phyloP scores from a whole-genome alignment of 2,888 invertebrate species.

The Ceriagrion tenellum region DNA sequence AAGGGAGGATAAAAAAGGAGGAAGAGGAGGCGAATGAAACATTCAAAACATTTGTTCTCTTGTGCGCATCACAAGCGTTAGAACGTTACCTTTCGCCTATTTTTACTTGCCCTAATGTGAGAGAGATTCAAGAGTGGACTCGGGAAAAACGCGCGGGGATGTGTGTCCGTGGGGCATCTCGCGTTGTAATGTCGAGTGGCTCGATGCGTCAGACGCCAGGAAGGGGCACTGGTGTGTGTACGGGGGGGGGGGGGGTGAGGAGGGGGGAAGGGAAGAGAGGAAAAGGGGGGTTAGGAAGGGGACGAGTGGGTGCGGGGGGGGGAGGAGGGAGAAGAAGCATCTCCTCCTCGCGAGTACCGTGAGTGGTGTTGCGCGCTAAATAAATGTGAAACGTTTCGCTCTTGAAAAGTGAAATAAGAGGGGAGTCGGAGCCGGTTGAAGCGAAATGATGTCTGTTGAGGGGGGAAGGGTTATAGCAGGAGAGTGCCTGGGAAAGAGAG shows the following conservation, averaged over 20 bases:
- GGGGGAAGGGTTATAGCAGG: neutral
- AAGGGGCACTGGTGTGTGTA: no score
- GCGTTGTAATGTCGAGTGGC: neutral
- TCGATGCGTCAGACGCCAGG: constrained; percentile 12
- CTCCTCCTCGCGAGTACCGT: neutral
- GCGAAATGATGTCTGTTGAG: neutral
- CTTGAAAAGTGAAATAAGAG: constrained; percentile 12
- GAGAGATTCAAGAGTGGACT: neutral
- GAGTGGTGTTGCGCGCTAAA: neutral
- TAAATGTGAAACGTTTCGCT: neutral
- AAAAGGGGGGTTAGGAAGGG: neutral
- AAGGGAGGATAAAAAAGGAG: no score
- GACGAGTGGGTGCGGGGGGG: no score
- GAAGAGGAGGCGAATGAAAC: neutral
- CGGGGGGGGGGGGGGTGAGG: no score
- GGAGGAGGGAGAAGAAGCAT: no score
- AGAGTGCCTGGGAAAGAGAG: neutral
- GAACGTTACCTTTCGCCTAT: neutral
- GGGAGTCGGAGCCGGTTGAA: neutral
- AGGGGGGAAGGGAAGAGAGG: neutral
- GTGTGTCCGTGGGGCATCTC: neutral
- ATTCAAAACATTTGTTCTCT: constrained; percentile 12
- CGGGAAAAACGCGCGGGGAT: neutral
- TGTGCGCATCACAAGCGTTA: neutral
- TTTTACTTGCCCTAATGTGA: constrained; percentile 6